These are phyloP conservation scores for Drosophila santomea DNA, from an alignment of 1,140 invertebrate species.

Conservation along the genomic window DNA sequence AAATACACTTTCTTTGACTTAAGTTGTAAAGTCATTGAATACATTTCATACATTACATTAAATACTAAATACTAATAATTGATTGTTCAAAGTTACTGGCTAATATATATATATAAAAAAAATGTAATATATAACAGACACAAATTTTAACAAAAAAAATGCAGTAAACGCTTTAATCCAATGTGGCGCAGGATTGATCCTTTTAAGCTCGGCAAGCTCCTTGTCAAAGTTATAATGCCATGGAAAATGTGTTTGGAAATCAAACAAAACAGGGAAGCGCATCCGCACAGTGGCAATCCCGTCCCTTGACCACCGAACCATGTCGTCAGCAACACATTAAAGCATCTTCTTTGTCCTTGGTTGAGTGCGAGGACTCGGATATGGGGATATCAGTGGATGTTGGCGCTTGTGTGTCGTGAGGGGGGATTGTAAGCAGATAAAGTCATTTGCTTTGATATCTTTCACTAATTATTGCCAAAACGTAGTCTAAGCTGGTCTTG, in stretches of 20 bases:
- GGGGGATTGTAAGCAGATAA: constrained; percentile 72
- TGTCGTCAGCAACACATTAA: constrained; percentile 64
- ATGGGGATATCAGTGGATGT: constrained; percentile 19
- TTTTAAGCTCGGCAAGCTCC: constrained; percentile 6
- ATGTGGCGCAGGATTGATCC: constrained; percentile 4
- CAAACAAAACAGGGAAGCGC: constrained; percentile 22
- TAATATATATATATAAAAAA: too few species aligned
- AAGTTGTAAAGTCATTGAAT: background rate
- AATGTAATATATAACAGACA: too few species aligned
- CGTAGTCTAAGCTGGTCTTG: constrained; percentile 66
- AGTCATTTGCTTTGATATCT: constrained; percentile 83
- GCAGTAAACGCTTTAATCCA: background rate
- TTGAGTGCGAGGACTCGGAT: constrained; percentile 17
- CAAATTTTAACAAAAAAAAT: too few species aligned
- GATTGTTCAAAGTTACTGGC: too few species aligned
- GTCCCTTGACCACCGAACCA: constrained; percentile 4
- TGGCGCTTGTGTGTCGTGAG: constrained; percentile 14
- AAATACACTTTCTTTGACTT: constrained; percentile 29
- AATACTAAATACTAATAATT: too few species aligned
- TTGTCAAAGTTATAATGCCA: constrained; percentile 23
- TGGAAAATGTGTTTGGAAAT: constrained; percentile 35
- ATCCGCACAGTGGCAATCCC: constrained; percentile 32
- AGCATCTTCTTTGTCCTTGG: constrained; percentile 72
- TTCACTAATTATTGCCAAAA: constrained; percentile 80
- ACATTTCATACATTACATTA: too few species aligned